These are phyloP conservation scores for Anthoptus insignis DNA, from an alignment of 2,888 invertebrate genomes.

Conservation along the genomic window DNA sequence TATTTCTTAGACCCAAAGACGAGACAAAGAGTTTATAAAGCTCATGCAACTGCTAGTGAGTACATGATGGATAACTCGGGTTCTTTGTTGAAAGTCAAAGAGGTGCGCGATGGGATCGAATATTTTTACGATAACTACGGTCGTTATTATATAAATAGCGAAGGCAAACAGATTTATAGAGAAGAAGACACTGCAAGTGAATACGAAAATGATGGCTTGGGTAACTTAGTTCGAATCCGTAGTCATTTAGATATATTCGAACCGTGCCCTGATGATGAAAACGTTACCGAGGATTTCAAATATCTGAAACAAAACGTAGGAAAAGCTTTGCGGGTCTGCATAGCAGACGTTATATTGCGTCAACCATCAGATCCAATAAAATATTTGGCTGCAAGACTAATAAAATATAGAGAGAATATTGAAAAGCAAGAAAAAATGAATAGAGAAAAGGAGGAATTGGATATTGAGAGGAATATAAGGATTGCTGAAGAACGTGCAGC, in stretches of 20 bases:
- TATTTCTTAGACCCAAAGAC: slow-evolving; percentile 69
- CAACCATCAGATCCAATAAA: slow-evolving; percentile 80
- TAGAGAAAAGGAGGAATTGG: slow-evolving; percentile 67
- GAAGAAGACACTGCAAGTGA: slow-evolving; percentile 73
- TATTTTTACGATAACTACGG: slow-evolving; percentile 79
- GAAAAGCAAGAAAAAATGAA: slow-evolving; percentile 67
- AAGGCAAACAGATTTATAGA: slow-evolving; percentile 77
- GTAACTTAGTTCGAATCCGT: slow-evolving; percentile 78
- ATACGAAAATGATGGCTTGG: slow-evolving; percentile 81
- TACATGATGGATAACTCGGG: slow-evolving; percentile 79
- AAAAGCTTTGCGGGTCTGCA: slow-evolving; percentile 70
- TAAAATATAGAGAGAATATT: slow-evolving; percentile 74
- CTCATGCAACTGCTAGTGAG: slow-evolving; percentile 72
- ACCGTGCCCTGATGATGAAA: slow-evolving; percentile 71
- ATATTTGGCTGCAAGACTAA: slow-evolving; percentile 66
- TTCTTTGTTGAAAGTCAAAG: slow-evolving; percentile 71
- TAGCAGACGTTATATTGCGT: slow-evolving; percentile 72
- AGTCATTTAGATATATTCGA: slow-evolving; percentile 71
- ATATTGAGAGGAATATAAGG: slow-evolving; percentile 66
- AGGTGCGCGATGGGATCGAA: slow-evolving; percentile 67
- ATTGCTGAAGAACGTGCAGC: slow-evolving; percentile 69
- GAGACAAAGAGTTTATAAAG: slow-evolving; percentile 75
- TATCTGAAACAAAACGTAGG: slow-evolving; percentile 76
- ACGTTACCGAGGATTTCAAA: slow-evolving; percentile 76
- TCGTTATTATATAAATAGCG: slow-evolving; percentile 71